Evolutionary conservation across 2,797 vertebrate species (phyloP), one percentile per base, ranked within the genome.

Genomic region (Acrossocheilus fasciatus): DNA sequence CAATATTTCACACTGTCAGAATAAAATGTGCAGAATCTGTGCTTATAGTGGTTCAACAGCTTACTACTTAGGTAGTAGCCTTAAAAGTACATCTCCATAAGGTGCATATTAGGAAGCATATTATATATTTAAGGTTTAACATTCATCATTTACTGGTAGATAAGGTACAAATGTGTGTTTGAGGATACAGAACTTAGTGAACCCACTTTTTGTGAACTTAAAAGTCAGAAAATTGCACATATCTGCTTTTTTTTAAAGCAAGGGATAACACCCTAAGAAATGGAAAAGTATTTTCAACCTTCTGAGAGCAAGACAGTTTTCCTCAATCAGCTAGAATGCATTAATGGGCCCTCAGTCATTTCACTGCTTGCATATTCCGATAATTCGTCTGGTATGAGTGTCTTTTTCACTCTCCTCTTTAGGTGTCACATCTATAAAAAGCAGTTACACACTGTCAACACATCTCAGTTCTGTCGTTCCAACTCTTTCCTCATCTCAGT

Each of bases 401-500:
- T 85, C 17, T 69, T n/a, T 70, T 52, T 68, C 9, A 50, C n/a
- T 45, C 57, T 39, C 8, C n/a, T 34, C 34, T 69, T 79, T 39
- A 80, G 39, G 66, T 79, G 39, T 72, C 76, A 57, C 7, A 66
- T 62, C 84, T 62, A 54, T 57, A 36, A 72, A 68, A 54, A 50
- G 78, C 3, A 3, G 59, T 76, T 59, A 59, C 12, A 43, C 47
- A 43, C n/a, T 30, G 34, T 80, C 54, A 73, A 18, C 52, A 74
- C 66, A 36, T 82, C 17, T 66, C 39, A 54, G 39, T 45, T 69
- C 47, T 18, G 47, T 23, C 52, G 12, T 74, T 64, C 26, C 18
- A 45, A 26, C 47, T 54, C 15, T n/a, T 72, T 73, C 30, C 54
- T 64, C 18, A n/a, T 68, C 34, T 70, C n/a, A 2, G 26, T 57